Conservation (phyloP, 2,113 vertebrate species). For the Bubalus kerabau region DNA sequence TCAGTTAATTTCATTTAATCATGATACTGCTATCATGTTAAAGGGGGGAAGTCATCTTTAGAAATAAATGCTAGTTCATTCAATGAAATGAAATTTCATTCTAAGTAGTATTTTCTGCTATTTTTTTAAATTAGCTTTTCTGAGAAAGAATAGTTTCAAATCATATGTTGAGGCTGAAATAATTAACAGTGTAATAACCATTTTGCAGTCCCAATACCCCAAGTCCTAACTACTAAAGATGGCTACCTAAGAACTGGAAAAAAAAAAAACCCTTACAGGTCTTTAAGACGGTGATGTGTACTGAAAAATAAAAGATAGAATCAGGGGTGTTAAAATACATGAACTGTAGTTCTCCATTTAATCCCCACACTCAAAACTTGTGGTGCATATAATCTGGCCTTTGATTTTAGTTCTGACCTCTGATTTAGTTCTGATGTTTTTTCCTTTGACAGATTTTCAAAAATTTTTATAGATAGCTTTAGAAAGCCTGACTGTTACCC, state of each 20-base stretch:
- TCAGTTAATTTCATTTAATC: not conserved
- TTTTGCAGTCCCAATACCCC: not conserved
- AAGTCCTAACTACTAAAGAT: not conserved
- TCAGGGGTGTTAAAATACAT: not conserved
- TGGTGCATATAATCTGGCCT: not conserved
- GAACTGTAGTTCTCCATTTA: not conserved
- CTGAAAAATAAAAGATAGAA: not conserved
- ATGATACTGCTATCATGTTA: not conserved
- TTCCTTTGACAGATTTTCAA: not conserved
- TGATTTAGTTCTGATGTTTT: not conserved
- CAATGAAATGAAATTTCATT: not conserved
- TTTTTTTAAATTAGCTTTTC: not conserved
- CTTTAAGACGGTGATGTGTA: not conserved
- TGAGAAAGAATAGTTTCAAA: not conserved
- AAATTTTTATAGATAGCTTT: not conserved
- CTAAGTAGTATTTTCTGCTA: not conserved
- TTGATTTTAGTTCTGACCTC: not conserved
- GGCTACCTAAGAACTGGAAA: not conserved
- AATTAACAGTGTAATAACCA: not conserved
- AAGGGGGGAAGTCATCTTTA: not conserved
- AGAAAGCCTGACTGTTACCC: not conserved
- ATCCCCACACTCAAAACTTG: not conserved
- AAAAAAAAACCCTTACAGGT: not conserved
- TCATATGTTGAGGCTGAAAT: not conserved
- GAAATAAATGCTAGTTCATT: not conserved